A percentile compares a stretch with the other conserved stretches of the same genome.
Conservation (phyloP, 2,888 invertebrate species). For the Morpho deidamia region DNA sequence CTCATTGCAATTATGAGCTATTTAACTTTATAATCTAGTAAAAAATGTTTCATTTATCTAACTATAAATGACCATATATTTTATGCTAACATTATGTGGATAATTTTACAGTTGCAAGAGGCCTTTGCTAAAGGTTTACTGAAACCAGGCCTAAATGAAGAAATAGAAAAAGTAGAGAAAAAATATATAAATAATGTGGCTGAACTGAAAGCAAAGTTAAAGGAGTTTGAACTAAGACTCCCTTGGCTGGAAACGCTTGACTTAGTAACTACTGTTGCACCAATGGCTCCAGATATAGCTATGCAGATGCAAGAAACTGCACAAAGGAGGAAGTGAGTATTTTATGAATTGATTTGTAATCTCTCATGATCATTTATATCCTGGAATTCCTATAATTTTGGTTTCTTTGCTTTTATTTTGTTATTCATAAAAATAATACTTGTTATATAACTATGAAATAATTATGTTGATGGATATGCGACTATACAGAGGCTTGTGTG, state of each 20-base stretch:
- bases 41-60: too few relatives aligned
- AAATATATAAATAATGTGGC: slow-evolving; percentile 84
- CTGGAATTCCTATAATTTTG: too few relatives aligned
- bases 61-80: not conserved
- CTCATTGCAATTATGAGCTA: too few relatives aligned
- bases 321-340: slow-evolving; percentile 78
- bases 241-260: slow-evolving; percentile 94
- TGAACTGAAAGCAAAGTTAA: slow-evolving; percentile 83
- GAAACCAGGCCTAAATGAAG: slow-evolving; percentile 90
- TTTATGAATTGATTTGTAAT: too few relatives aligned
- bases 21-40: too few relatives aligned
- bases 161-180: slow-evolving; percentile 77
- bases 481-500: too few relatives aligned
- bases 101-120: slow-evolving; percentile 86
- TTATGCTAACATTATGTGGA: not conserved
- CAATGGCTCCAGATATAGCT: slow-evolving; percentile 90
- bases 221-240: slow-evolving; percentile 83
- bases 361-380: too few relatives aligned
- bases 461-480: too few relatives aligned
- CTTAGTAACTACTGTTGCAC: slow-evolving; percentile 85
- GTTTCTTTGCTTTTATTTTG: too few relatives aligned
- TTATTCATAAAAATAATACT: too few relatives aligned
- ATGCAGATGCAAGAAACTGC: slow-evolving; percentile 87
- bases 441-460: too few relatives aligned
- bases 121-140: slow-evolving; percentile 91